A percentile compares a stretch with the other conserved stretches of the same genome.
phyloP scores from a whole-genome alignment of 2,113 vertebrate genomes.

The Microtus ochrogaster region DNA sequence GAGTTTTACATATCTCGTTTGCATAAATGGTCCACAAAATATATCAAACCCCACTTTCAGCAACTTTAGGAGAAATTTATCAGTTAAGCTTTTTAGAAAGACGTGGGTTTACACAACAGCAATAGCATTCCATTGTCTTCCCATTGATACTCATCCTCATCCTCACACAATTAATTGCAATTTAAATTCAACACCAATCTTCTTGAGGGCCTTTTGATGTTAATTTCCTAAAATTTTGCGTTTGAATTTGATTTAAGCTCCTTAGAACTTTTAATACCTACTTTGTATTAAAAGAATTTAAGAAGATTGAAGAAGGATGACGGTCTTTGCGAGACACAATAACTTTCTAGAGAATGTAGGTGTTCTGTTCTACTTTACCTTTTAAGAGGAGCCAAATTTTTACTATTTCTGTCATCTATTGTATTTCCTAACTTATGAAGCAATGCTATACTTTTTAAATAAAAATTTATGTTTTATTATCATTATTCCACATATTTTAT shows the following conservation, averaged over 20 bases:
- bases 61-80: slow-evolving; percentile 2
- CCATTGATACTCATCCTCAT: neutral
- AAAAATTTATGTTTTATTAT: neutral
- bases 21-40: neutral
- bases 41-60: slow-evolving; percentile 4
- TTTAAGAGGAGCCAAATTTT: neutral
- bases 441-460: neutral
- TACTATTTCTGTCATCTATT: neutral
- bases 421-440: neutral
- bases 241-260: slow-evolving; percentile 14
- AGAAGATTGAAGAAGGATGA: neutral
- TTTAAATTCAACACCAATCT: neutral
- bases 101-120: neutral
- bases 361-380: neutral
- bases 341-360: neutral
- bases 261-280: neutral
- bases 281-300: neutral
- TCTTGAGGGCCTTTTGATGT: slow-evolving; percentile 3
- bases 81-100: neutral
- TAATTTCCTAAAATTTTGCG: neutral
- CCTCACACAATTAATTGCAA: neutral
- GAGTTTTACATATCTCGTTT: slow-evolving; percentile 39
- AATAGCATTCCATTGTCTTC: neutral
- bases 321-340: neutral
- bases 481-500: neutral